These are phyloP conservation scores for Triplophysa dalaica DNA, from an alignment of 2,113 vertebrate genomes.

Conservation along the genomic window DNA sequence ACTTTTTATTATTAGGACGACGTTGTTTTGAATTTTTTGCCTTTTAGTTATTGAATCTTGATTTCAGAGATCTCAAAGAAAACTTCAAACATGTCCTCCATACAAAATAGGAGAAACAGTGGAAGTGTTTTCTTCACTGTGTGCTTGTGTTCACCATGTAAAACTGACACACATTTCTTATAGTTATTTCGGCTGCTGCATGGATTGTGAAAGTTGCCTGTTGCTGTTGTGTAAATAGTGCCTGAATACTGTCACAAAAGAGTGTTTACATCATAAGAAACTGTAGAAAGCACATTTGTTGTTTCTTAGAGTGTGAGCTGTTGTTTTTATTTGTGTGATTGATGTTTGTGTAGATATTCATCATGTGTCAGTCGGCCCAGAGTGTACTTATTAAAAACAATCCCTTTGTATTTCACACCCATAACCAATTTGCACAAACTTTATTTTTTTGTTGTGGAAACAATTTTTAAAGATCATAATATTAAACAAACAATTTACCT, in stretches of 20 bases:
- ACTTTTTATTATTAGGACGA: not conserved
- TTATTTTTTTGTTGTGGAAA: conserved; percentile 28
- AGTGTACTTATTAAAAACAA: conserved; percentile 22
- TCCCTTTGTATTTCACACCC: conserved; percentile 23
- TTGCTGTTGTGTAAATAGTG: conserved; percentile 15
- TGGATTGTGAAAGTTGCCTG: conserved; percentile 29
- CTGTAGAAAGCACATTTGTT: conserved; percentile 33
- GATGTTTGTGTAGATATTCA: conserved; percentile 29
- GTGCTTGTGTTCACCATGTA: not conserved
- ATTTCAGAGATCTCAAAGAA: not conserved
- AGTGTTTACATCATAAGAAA: conserved; percentile 8
- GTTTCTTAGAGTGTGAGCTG: not conserved
- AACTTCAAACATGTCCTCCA: not conserved
- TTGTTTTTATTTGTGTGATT: conserved; percentile 7
- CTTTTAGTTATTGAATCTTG: conserved; percentile 4
- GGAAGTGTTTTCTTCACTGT: not conserved
- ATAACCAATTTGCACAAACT: conserved; percentile 33
- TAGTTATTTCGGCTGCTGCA: not conserved
- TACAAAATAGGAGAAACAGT: not conserved
- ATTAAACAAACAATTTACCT: not conserved
- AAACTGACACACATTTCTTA: conserved; percentile 12
- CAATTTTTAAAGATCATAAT: conserved; percentile 6
- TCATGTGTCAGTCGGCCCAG: conserved; percentile 24
- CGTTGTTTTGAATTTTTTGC: not conserved
- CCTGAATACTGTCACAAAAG: conserved; percentile 4